phyloP scores from a whole-genome alignment of 2,113 vertebrate genomes.

The Ceyx margarethae region DNA sequence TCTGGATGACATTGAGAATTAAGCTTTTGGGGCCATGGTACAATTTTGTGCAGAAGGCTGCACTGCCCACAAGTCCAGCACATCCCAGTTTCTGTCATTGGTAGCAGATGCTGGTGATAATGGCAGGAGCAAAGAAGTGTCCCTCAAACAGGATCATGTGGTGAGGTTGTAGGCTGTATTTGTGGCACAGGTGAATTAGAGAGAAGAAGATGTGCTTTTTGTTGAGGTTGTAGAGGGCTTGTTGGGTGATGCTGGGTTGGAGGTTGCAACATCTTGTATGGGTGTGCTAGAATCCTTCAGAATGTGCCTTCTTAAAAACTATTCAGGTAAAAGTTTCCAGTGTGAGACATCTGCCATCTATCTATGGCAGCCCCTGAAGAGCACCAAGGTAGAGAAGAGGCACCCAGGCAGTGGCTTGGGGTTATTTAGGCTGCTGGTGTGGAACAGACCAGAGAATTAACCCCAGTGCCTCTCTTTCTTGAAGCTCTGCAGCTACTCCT shows the following conservation, averaged over 20 bases:
- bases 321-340: too few species aligned
- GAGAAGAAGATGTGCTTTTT: neutral
- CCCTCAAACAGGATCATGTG: neutral
- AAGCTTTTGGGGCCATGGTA: neutral
- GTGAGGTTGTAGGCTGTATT: fast-evolving
- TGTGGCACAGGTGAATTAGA: neutral
- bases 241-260: neutral
- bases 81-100: neutral
- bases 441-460: neutral
- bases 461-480: neutral
- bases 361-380: neutral
- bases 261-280: neutral
- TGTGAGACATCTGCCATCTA: neutral
- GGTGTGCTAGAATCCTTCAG: fast-evolving
- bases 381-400: fast-evolving
- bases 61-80: neutral
- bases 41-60: neutral
- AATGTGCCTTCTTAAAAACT: neutral
- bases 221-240: neutral
- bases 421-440: neutral
- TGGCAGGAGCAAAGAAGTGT: neutral
- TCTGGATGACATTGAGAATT: too few species aligned
- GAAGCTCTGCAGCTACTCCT: neutral
- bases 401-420: fast-evolving
- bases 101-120: neutral